phyloP scores from a whole-genome alignment of 1,140 invertebrate genomes.

The Nasonia vitripennis region DNA sequence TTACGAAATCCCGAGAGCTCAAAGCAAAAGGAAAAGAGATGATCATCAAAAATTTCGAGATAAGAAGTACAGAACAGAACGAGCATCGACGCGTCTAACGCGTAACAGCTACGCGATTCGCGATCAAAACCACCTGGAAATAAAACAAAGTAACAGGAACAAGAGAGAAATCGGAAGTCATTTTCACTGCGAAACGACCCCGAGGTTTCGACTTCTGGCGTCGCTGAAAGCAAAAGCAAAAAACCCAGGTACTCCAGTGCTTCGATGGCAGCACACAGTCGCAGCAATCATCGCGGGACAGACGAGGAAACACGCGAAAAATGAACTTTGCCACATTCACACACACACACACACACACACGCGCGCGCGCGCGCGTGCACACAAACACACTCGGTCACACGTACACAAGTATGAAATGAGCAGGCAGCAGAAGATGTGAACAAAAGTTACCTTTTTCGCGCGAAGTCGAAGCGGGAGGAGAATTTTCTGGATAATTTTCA shows the following conservation, averaged over 20 bases:
- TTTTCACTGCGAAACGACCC: conserved; percentile 13
- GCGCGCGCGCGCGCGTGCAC: background rate
- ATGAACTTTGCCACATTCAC: background rate
- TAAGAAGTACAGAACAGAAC: conserved; percentile 48
- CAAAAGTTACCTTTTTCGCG: conserved; percentile 42
- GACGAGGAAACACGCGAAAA: background rate
- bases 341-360: background rate
- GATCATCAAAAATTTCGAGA: conserved; percentile 34
- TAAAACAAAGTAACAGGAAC: conserved; percentile 39
- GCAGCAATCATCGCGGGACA: conserved; percentile 40
- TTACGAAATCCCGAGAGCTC: conserved; percentile 28
- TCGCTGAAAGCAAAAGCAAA: background rate
- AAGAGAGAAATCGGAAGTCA: conserved; percentile 25
- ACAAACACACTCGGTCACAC: background rate
- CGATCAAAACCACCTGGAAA: conserved; percentile 24
- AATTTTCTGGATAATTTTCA: conserved; percentile 4
- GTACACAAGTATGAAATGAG: background rate
- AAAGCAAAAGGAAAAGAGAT: conserved; percentile 39
- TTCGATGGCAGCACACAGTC: background rate
- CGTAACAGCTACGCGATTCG: conserved; percentile 69
- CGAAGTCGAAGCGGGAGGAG: conserved; percentile 16
- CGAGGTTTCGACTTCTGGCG: conserved; percentile 30
- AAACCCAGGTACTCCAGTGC: background rate
- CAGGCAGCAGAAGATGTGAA: background rate
- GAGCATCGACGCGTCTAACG: conserved; percentile 60